Percentiles rank a stretch among this genome's conserved stretches.
Evolutionary conservation across 2,113 vertebrate species (phyloP).

Genomic region (Oncorhynchus gorbuscha): DNA sequence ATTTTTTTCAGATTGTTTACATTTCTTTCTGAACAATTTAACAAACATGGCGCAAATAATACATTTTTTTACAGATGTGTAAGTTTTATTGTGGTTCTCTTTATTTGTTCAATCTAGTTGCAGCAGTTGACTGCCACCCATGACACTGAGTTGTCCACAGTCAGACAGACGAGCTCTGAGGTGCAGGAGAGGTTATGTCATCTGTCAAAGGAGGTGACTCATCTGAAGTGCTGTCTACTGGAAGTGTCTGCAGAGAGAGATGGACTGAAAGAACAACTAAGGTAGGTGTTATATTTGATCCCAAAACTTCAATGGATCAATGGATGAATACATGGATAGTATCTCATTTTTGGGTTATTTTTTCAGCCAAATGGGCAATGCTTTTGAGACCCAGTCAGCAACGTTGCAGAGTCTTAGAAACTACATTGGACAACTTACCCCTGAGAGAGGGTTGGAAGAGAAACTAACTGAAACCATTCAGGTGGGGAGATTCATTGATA

Average conservation of each 20-base stretch:
- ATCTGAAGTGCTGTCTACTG: constrained; percentile 53
- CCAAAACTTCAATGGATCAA: not conserved
- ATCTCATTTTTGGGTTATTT: not conserved
- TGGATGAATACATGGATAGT: not conserved
- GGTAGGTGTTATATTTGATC: constrained; percentile 67
- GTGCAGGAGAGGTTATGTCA: constrained; percentile 59
- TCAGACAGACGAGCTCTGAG: constrained; percentile 43
- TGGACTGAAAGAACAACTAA: constrained; percentile 65
- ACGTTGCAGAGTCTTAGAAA: constrained; percentile 72
- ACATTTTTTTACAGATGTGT: not conserved
- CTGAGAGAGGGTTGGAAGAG: constrained; percentile 65
- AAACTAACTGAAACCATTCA: constrained; percentile 63
- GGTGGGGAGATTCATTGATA: constrained; percentile 52
- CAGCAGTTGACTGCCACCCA: constrained; percentile 55
- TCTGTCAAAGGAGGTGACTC: constrained; percentile 60
- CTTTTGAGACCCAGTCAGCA: constrained; percentile 67
- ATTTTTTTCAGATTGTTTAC: not conserved
- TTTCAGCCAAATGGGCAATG: constrained; percentile 65
- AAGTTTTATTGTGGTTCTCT: constrained; percentile 1
- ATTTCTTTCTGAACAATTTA: not conserved
- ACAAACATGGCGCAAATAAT: not conserved
- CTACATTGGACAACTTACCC: constrained; percentile 72
- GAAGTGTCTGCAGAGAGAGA: constrained; percentile 66
- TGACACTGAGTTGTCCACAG: constrained; percentile 44
- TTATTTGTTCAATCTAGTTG: constrained; percentile 40